phyloP scores from a whole-genome alignment of 2,797 vertebrate species.

The Anabacerthia variegaticeps region DNA sequence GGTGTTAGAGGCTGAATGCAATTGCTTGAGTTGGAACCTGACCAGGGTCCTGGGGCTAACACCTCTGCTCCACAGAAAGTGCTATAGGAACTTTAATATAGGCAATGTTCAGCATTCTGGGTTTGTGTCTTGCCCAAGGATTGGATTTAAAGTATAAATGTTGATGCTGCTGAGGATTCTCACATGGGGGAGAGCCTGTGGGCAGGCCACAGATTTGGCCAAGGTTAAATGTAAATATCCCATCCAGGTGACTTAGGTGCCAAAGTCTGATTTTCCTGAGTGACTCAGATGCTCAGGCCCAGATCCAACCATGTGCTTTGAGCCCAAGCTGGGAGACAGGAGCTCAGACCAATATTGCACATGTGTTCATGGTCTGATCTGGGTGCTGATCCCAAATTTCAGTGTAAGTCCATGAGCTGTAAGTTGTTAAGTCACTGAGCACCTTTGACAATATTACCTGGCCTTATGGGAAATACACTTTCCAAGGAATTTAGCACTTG shows the following conservation, averaged over 20 bases:
- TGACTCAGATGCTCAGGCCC: neutral
- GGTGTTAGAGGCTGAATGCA: neutral
- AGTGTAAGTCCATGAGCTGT: neutral
- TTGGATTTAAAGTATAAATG: conserved; percentile 3
- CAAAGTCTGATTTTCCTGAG: neutral
- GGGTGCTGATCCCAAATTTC: neutral
- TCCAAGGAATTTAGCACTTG: neutral
- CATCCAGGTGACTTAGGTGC: neutral
- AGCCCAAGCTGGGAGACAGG: neutral
- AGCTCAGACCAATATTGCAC: neutral
- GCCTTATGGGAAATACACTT: neutral
- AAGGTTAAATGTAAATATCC: neutral
- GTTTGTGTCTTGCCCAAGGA: neutral
- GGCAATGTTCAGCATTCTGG: neutral
- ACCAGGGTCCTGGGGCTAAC: conserved; percentile 24
- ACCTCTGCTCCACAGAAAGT: neutral
- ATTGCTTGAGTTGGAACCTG: neutral
- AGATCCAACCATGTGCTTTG: neutral
- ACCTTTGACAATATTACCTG: neutral
- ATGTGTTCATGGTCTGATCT: neutral
- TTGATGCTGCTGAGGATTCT: conserved; percentile 23
- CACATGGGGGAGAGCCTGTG: neutral
- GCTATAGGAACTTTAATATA: neutral
- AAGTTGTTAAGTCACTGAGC: neutral
- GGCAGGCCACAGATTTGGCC: neutral